phyloP scores from a whole-genome alignment of 2,888 invertebrate species.

The Chymomyza fuscimana region DNA sequence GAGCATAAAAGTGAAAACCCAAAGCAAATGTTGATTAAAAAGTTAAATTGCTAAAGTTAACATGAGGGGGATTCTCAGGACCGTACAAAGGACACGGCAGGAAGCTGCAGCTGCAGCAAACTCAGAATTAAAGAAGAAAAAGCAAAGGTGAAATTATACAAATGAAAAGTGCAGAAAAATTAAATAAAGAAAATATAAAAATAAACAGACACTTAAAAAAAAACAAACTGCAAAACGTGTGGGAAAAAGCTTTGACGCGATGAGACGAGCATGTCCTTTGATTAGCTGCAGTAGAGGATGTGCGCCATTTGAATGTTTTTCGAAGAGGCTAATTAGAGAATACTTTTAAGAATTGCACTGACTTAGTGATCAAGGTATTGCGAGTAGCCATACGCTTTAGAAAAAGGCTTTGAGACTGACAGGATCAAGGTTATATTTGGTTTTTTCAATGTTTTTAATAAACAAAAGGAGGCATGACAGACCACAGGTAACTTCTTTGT shows the following conservation, averaged over 20 bases:
- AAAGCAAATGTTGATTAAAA: constrained; percentile 72
- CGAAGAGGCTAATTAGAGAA: too few species aligned
- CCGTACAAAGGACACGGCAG: constrained; percentile 21
- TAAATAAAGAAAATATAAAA: constrained; percentile 10
- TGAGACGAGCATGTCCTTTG: too few species aligned
- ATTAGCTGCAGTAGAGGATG: neutral
- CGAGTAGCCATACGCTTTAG: too few species aligned
- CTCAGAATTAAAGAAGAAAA: constrained; percentile 36
- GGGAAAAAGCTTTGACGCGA: constrained; percentile 15
- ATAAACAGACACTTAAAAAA: constrained; percentile 28
- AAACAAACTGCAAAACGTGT: neutral
- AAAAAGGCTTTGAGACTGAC: too few species aligned
- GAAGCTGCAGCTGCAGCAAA: constrained; percentile 46
- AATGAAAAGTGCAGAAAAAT: constrained; percentile 51
- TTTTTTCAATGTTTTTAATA: too few species aligned
- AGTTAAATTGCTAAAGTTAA: constrained; percentile 73
- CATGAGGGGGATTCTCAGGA: constrained; percentile 29
- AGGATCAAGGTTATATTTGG: too few species aligned
- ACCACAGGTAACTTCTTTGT: too few species aligned
- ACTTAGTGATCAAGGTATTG: too few species aligned
- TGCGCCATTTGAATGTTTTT: too few species aligned
- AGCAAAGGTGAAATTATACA: constrained; percentile 60
- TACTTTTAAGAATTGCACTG: too few species aligned
- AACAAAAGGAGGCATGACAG: too few species aligned
- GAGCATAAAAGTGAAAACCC: constrained; percentile 67